These are phyloP conservation scores for Heliornis fulica DNA, from an alignment of 2,113 vertebrate species.

Conservation along the genomic window DNA sequence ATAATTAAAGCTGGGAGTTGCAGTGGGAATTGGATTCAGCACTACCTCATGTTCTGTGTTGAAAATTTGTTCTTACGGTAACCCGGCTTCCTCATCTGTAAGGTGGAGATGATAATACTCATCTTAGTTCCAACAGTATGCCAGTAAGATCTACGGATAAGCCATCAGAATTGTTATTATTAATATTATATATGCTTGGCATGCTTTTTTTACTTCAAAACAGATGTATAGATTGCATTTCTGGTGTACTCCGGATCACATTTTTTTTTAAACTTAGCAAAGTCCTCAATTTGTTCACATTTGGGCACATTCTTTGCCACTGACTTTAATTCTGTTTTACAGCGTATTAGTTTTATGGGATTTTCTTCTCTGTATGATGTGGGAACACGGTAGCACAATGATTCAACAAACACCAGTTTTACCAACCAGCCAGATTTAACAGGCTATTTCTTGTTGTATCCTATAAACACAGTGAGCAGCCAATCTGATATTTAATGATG, in stretches of 20 bases:
- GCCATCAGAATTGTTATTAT: neutral
- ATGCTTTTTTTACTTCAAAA: conserved; percentile 4
- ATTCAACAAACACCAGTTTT: conserved; percentile 38
- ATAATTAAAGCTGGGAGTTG: conserved; percentile 45
- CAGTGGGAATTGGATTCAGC: conserved; percentile 9
- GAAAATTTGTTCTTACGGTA: conserved; percentile 10
- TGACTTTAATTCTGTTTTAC: conserved; percentile 7
- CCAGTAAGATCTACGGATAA: conserved; percentile 53
- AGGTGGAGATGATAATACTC: conserved; percentile 27
- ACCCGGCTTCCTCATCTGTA: conserved; percentile 32
- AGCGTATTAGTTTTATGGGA: conserved; percentile 22
- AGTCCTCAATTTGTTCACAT: neutral
- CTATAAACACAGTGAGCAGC: conserved; percentile 52
- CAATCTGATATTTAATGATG: conserved; percentile 67
- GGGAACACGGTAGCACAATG: conserved; percentile 32
- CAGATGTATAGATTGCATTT: neutral
- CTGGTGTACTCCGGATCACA: neutral
- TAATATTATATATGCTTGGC: neutral
- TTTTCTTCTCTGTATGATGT: neutral
- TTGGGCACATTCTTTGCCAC: neutral
- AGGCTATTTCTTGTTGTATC: conserved; percentile 66
- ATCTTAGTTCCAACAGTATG: neutral
- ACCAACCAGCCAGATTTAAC: conserved; percentile 59
- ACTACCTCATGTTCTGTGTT: neutral
- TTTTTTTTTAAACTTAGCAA: neutral